Evolutionary conservation across 2,888 invertebrate genomes (phyloP), one percentile per base, ranked within the genome.

Genomic region (Beris chalybata): DNA sequence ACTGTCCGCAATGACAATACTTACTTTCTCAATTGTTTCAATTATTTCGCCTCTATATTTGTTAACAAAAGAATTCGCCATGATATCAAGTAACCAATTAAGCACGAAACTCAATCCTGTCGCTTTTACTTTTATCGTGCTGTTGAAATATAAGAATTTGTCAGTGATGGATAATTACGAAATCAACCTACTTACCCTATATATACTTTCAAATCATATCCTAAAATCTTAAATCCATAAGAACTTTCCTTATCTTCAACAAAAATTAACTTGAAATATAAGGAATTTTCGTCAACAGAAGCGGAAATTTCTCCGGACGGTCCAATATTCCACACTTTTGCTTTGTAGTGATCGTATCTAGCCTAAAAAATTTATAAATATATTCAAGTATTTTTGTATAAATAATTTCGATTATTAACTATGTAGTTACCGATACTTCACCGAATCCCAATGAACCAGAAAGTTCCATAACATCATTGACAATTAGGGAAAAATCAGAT

Each of bases 291-390:
- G 22, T 38, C 13, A 7, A 47, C 47, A 9, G 9, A 12, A 15
- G 48, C 47, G 5, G 29, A n/a, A 31, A 65, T 30, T 15, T 5
- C 13, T 31, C 65, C 65, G 9, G 65, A 48, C 13, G 65, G 65
- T 13, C 65, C 65, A 31, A 65, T 56, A 22, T 56, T 13, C 56
- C 53, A 56, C 4, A 65, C 22, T 55, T 65, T 55, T 31, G 56
- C 53, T 53, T 53, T 30, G n/a, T 53, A 53, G 9, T 53, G 53
- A 30, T 53, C 31, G 53, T 53, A 53, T 30, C 12, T 11, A 11
- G n/a, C 30, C 53, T 15, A 4, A 22, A 13, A 22, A 22, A 38
- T 1, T 7, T 3, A 38, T 38, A 38, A 38, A 3, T 3, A 22
- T 22, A 22, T 22, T 2, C 22, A 3, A 22, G 22, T 22, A 22